phyloP scores from a whole-genome alignment of 2,888 invertebrate species.

The Ennomos erosarius region DNA sequence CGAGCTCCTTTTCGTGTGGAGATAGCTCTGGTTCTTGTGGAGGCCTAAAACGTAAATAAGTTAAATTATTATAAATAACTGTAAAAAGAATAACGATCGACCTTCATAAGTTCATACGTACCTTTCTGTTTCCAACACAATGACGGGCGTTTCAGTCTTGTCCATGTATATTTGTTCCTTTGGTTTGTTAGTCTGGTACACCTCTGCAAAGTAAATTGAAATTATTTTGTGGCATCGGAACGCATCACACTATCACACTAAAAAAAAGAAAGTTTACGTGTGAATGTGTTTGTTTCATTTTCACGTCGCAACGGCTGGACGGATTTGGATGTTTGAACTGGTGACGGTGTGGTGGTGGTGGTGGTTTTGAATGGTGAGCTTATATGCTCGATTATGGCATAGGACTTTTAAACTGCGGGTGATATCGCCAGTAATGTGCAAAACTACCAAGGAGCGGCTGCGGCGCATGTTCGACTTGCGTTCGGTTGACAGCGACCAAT shows the following conservation, averaged over 20 bases:
- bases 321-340: no score
- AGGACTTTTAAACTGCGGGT: no score
- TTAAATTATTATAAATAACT: no score
- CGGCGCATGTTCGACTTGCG: slow-evolving; percentile 63
- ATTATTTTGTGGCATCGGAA: no score
- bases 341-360: no score
- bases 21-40: slow-evolving; percentile 64
- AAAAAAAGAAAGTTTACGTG: no score
- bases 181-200: slow-evolving; percentile 61
- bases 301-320: no score
- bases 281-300: no score
- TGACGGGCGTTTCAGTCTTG: slow-evolving; percentile 58
- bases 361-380: no score
- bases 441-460: slow-evolving; percentile 62
- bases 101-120: slow-evolving; percentile 38
- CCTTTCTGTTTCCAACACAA: slow-evolving; percentile 74
- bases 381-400: no score
- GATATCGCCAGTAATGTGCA: no score
- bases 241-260: no score
- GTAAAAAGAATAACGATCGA: background rate
- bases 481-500: slow-evolving; percentile 68
- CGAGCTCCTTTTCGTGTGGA: slow-evolving; percentile 67
- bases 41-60: slow-evolving; percentile 49
- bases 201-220: slow-evolving; percentile 53
- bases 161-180: slow-evolving; percentile 62